These are phyloP conservation scores for Drosophila seguyi DNA, from an alignment of 1,140 invertebrate species.

Conservation along the genomic window DNA sequence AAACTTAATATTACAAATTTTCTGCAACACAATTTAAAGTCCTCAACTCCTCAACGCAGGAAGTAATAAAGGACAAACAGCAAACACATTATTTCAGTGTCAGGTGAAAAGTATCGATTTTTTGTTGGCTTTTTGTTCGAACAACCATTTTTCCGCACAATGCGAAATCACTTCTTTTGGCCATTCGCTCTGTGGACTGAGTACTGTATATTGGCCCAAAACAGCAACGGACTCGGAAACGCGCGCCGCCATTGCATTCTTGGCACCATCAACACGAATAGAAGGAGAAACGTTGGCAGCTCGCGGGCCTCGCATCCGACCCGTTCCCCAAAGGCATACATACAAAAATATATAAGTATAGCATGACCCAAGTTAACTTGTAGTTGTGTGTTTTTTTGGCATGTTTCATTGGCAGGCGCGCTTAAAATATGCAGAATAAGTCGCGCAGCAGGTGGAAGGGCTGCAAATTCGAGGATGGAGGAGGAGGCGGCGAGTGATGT, in stretches of 20 bases:
- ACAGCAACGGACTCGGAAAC: slow-evolving; percentile 41
- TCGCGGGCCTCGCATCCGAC: slow-evolving; percentile 35
- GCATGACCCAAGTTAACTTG: slow-evolving; percentile 30
- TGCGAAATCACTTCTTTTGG: slow-evolving; percentile 9
- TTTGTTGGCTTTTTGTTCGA: slow-evolving; percentile 22
- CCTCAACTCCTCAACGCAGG: no score
- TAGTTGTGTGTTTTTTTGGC: slow-evolving; percentile 71
- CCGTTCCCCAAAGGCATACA: neutral
- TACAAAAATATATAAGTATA: neutral
- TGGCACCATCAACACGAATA: slow-evolving; percentile 45
- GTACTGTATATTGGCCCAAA: slow-evolving; percentile 55
- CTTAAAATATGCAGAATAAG: slow-evolving; percentile 71
- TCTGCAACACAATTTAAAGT: no score
- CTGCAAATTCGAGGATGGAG: neutral
- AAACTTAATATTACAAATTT: slow-evolving; percentile 7
- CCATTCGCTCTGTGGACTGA: neutral
- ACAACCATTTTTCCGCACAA: slow-evolving; percentile 8
- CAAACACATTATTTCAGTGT: slow-evolving; percentile 53
- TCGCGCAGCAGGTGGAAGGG: slow-evolving; percentile 66
- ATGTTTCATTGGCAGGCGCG: slow-evolving; percentile 75
- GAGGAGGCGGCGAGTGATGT: neutral
- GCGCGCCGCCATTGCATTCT: slow-evolving; percentile 74
- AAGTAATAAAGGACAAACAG: slow-evolving; percentile 25
- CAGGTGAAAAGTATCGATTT: slow-evolving; percentile 66
- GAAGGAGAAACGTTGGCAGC: slow-evolving; percentile 55